Evolutionary conservation across 1,140 invertebrate species (phyloP).

Genomic region (Venustaconcha ellipsiformis): DNA sequence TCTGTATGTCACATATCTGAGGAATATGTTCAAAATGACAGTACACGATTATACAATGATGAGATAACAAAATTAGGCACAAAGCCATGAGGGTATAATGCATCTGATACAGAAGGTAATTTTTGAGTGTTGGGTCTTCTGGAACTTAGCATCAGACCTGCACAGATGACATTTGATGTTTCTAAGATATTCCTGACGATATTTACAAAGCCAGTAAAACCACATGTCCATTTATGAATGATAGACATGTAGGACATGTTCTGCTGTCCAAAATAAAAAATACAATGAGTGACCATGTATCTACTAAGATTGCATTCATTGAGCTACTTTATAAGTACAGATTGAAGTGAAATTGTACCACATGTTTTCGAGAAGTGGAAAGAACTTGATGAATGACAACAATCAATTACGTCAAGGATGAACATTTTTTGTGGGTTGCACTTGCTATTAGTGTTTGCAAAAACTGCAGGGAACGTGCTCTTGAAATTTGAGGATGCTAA

Average conservation of each 20-base stretch:
- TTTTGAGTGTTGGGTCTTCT: not conserved
- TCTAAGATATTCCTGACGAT: not conserved
- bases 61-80: constrained; percentile 2
- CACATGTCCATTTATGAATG: not conserved
- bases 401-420: not conserved
- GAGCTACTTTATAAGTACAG: constrained; percentile 6
- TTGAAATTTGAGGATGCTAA: not conserved
- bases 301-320: constrained; percentile 1
- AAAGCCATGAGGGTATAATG: not conserved
- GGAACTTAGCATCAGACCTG: constrained; percentile 4
- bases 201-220: not conserved
- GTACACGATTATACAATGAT: constrained; percentile 10
- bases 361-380: not conserved
- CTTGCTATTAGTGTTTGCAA: not conserved
- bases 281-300: constrained; percentile 11
- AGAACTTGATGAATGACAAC: not conserved
- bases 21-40: constrained; percentile 7
- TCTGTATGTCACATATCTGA: too few species aligned
- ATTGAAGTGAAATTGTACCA: not conserved
- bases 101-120: too few species aligned
- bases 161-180: constrained; percentile 5
- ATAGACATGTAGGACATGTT: not conserved
- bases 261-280: constrained; percentile 10
- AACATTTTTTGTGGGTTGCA: not conserved
- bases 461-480: not conserved